A percentile compares a stretch with the other conserved stretches of the same genome.
These are phyloP conservation scores for Sturnus vulgaris DNA, from an alignment of 2,113 vertebrate genomes.

Conservation along the genomic window DNA sequence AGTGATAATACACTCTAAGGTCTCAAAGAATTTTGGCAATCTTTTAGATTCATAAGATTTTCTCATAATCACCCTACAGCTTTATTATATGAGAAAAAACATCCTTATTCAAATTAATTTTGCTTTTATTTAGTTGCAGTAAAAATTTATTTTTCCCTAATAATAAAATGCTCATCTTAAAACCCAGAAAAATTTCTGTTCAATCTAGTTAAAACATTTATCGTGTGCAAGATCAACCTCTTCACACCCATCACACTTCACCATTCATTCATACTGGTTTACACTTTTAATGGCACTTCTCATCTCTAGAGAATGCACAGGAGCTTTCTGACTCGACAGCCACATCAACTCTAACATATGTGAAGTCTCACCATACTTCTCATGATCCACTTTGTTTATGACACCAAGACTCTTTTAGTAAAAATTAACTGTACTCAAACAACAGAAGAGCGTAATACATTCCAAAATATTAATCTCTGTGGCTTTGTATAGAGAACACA, in stretches of 20 bases:
- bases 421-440: neutral
- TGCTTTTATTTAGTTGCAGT: neutral
- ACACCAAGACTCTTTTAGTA: neutral
- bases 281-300: neutral
- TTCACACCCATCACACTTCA: neutral
- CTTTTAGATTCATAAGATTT: neutral
- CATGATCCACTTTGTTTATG: neutral
- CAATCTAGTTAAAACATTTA: neutral
- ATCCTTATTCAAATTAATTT: neutral
- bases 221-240: neutral
- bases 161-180: neutral
- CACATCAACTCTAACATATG: neutral
- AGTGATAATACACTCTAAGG: neutral
- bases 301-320: neutral
- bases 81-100: neutral
- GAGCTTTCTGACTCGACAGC: neutral
- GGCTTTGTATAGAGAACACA: neutral
- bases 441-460: neutral
- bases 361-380: neutral
- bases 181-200: neutral
- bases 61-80: neutral
- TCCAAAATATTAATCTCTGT: neutral
- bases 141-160: neutral
- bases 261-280: neutral
- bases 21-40: neutral